Conservation (phyloP, 2,797 vertebrate genomes). For the Gadopsis marmoratus region DNA sequence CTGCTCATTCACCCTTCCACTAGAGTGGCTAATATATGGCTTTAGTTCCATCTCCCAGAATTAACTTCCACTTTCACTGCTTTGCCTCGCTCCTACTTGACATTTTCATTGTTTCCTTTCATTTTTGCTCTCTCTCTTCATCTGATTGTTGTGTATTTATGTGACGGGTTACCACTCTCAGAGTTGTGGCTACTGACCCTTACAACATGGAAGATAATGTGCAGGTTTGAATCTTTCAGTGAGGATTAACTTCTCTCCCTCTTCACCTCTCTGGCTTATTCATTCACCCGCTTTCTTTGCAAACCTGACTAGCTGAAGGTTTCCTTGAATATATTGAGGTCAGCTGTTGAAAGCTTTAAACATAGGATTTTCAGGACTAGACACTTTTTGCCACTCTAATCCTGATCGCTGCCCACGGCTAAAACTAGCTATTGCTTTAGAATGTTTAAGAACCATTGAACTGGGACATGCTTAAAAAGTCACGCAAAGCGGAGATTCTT, state of each 20-base stretch:
- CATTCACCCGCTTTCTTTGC: background rate
- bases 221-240: slow-evolving; percentile 38
- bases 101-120: slow-evolving; percentile 52
- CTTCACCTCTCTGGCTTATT: slow-evolving; percentile 13
- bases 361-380: background rate
- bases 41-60: slow-evolving; percentile 52
- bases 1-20: slow-evolving; percentile 49
- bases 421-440: too few relatives aligned
- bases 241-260: slow-evolving; percentile 27
- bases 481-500: too few relatives aligned
- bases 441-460: too few relatives aligned
- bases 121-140: slow-evolving; percentile 33
- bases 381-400: too few relatives aligned
- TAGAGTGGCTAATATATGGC: slow-evolving; percentile 63
- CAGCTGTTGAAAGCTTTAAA: slow-evolving; percentile 5
- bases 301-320: background rate
- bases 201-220: slow-evolving; percentile 40
- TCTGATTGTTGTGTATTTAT: slow-evolving; percentile 35
- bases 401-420: too few relatives aligned
- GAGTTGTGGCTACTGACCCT: slow-evolving; percentile 40
- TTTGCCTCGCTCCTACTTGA: slow-evolving; percentile 49
- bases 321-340: slow-evolving; percentile 1
- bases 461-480: too few relatives aligned
- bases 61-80: slow-evolving; percentile 44
- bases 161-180: slow-evolving; percentile 34